A percentile compares a stretch with the other conserved stretches of the same genome.
These are phyloP conservation scores for Yasuhikotakia modesta DNA, from an alignment of 2,797 vertebrate species.

Conservation along the genomic window DNA sequence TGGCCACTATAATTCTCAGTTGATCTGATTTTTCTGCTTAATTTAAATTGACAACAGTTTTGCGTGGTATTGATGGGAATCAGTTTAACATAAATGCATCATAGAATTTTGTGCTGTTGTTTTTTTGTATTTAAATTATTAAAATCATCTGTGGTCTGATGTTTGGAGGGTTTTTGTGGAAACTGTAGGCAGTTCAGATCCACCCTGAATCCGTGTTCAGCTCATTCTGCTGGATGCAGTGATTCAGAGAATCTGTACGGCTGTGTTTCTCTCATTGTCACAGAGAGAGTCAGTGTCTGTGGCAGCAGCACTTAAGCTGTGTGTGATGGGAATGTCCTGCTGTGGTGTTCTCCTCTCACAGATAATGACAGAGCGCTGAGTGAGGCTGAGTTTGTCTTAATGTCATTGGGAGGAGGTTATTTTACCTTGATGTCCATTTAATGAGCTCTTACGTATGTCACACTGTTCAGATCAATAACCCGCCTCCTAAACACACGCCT, in stretches of 20 bases:
- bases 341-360: slow-evolving; percentile 33
- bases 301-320: slow-evolving; percentile 25
- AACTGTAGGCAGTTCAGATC: background rate
- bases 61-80: too few species aligned
- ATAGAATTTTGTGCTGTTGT: too few species aligned
- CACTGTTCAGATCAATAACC: slow-evolving; percentile 66
- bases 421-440: slow-evolving; percentile 69
- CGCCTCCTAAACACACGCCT: slow-evolving; percentile 30
- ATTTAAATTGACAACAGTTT: too few species aligned
- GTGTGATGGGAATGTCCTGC: slow-evolving; percentile 52
- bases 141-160: too few species aligned
- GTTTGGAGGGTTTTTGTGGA: too few species aligned
- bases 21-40: too few species aligned
- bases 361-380: slow-evolving; percentile 51
- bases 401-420: slow-evolving; percentile 63
- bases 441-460: slow-evolving; percentile 66
- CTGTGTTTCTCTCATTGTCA: slow-evolving; percentile 7
- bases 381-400: slow-evolving; percentile 41
- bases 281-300: slow-evolving; percentile 15
- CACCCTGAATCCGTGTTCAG: too few species aligned
- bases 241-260: slow-evolving; percentile 27
- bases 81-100: too few species aligned
- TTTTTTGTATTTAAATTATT: too few species aligned
- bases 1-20: too few species aligned
- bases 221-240: background rate